phyloP scores from a whole-genome alignment of 23 tunicate genomes.

The Halocynthia aurantium region DNA sequence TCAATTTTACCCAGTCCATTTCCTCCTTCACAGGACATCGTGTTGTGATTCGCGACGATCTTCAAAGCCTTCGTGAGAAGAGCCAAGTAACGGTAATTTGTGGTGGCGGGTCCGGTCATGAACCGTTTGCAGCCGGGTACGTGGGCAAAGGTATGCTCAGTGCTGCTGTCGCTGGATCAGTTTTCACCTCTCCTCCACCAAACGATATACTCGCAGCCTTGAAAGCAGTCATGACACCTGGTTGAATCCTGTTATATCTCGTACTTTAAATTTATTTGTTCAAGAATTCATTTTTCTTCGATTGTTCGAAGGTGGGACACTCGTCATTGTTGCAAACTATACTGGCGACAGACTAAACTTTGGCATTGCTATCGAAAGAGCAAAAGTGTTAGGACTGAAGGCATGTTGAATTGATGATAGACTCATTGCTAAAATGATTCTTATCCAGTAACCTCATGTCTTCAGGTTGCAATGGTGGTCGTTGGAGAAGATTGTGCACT shows the following conservation, averaged over 20 bases:
- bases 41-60: conserved; percentile 77
- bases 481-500: conserved; percentile 96
- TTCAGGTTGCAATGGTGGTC: conserved; percentile 50
- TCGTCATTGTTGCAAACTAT: conserved; percentile 88
- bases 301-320: conserved; percentile 37
- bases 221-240: conserved; percentile 46
- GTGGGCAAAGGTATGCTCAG: conserved; percentile 97
- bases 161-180: conserved; percentile 97
- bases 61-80: conserved; percentile 16
- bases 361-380: conserved; percentile 95
- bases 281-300: background rate
- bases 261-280: background rate
- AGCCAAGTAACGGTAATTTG: conserved; percentile 52
- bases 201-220: conserved; percentile 87
- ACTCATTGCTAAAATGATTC: background rate
- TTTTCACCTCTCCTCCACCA: conserved; percentile 96
- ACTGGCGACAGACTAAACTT: conserved; percentile 98
- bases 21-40: conserved; percentile 44
- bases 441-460: too few species aligned
- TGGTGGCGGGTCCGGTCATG: conserved; percentile 99
- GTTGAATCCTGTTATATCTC: background rate
- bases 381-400: conserved; percentile 49
- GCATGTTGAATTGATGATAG: background rate
- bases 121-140: conserved; percentile 98
- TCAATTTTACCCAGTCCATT: background rate